Evolutionary conservation across 2,888 invertebrate genomes (phyloP), one percentile per base, ranked within the genome.

Genomic region (Hyposoter didymator): DNA sequence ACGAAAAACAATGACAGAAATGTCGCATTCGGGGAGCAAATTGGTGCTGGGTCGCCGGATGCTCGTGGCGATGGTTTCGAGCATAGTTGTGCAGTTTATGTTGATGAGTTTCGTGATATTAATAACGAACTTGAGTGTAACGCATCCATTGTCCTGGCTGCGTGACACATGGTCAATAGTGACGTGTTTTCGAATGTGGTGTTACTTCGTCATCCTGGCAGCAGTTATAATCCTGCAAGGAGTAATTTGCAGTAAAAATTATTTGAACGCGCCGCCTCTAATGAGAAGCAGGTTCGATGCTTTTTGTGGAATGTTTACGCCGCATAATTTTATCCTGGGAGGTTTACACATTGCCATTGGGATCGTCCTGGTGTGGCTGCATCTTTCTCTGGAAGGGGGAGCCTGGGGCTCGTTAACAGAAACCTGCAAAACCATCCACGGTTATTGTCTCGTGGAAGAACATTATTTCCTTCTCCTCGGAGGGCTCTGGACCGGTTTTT

Each of bases 181-280:
- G 82, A 94, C 95, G 76, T 95, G 96, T 6, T 94, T 95, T 90
- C 95, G 95, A 91, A 97, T 96, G 93, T 96, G 96, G 94, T 92
- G 96, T 0, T 96, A 96, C 88, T 95, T 96, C 67, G 93, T 96
- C 39, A 95, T 97, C 0, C 95, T 97, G 22, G 94, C 95, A 14
- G 91, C 95, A 39, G 95, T 96, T 0, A 96, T 97, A 12, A 95
- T 96, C 84, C 94, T 96, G 7, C 97, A 97, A 94, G 96, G 97
- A n/a, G 94, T 97, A 59, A 95, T 96, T 49, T 96, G 96, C 90
- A 96, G 96, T 67, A 96, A 96, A 90, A 96, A 96, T 87, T 96
- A 97, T 89, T 94, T 97, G 35, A 94, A 95, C 28, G 95, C 95
- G 72, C 94, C 95, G 52, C 94, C 95, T 0, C 97, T 96, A 89